Percentiles rank a stretch among this genome's conserved stretches.
Conservation (phyloP, 2,888 invertebrate species). For the Xanthia togata region DNA sequence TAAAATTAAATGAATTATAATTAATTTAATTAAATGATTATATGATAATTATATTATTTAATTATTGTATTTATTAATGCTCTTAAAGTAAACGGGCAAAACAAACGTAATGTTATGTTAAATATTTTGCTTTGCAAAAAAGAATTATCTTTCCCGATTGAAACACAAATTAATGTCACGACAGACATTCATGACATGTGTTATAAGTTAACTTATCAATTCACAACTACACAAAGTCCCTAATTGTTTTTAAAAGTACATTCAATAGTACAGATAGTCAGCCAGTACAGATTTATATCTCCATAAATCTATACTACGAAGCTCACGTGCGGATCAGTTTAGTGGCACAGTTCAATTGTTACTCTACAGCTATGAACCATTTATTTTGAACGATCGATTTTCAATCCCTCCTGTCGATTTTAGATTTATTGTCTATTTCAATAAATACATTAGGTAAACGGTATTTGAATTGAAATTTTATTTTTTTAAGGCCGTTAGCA, state of each 20-base stretch:
- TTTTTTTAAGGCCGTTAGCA: not conserved
- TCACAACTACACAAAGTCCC: not conserved
- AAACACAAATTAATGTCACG: not conserved
- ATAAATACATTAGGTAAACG: slow-evolving; percentile 1
- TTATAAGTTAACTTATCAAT: not conserved
- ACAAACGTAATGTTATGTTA: too few species aligned
- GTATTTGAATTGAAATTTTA: not conserved
- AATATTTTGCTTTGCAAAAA: too few species aligned
- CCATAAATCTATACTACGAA: not conserved
- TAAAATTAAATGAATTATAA: too few species aligned
- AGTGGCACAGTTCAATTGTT: slow-evolving; percentile 30
- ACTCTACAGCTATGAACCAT: slow-evolving; percentile 20
- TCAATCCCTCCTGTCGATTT: slow-evolving; percentile 19
- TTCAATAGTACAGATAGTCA: not conserved
- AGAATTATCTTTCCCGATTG: not conserved
- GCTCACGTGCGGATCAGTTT: slow-evolving; percentile 4
- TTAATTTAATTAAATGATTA: too few species aligned
- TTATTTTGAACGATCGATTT: slow-evolving; percentile 35
- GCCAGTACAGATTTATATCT: not conserved
- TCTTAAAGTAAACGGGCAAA: not conserved
- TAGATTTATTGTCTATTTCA: slow-evolving; percentile 27
- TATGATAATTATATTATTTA: too few species aligned
- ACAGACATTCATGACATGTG: not conserved
- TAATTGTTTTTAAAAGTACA: not conserved
- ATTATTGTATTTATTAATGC: not conserved